These are phyloP conservation scores for Tamias sibiricus DNA, from an alignment of 2,113 vertebrate genomes.

Conservation along the genomic window DNA sequence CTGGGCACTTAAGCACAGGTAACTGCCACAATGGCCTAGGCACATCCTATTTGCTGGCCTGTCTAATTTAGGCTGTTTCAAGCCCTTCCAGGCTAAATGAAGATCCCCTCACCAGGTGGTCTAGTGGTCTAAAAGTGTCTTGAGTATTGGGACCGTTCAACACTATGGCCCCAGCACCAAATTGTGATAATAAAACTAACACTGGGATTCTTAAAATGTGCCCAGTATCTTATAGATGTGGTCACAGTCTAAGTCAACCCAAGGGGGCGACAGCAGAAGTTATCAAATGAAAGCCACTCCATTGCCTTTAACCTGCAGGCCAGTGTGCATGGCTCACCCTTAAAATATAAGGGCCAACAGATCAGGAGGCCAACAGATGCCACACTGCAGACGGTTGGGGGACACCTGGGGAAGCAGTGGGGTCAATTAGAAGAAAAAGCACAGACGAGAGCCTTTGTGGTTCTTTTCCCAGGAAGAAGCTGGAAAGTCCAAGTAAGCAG, in stretches of 20 bases:
- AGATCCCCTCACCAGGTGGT: not conserved
- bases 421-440: not conserved
- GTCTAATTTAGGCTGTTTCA: not conserved
- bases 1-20: too few species aligned
- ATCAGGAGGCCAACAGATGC: not conserved
- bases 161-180: not conserved
- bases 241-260: not conserved
- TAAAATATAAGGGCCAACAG: not conserved
- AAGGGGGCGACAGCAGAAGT: not conserved
- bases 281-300: not conserved
- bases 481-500: not conserved
- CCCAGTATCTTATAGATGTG: not conserved
- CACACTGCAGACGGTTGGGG: not conserved
- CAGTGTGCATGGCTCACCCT: too few species aligned
- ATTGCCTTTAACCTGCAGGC: not conserved
- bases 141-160: not conserved
- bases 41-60: not conserved
- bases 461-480: not conserved
- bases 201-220: too few species aligned
- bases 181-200: not conserved
- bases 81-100: not conserved
- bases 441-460: accelerated
- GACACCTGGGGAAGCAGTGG: not conserved
- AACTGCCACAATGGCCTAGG: not conserved
- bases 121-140: not conserved